Conservation (phyloP, 2,113 vertebrate genomes). For the Chauna torquata region DNA sequence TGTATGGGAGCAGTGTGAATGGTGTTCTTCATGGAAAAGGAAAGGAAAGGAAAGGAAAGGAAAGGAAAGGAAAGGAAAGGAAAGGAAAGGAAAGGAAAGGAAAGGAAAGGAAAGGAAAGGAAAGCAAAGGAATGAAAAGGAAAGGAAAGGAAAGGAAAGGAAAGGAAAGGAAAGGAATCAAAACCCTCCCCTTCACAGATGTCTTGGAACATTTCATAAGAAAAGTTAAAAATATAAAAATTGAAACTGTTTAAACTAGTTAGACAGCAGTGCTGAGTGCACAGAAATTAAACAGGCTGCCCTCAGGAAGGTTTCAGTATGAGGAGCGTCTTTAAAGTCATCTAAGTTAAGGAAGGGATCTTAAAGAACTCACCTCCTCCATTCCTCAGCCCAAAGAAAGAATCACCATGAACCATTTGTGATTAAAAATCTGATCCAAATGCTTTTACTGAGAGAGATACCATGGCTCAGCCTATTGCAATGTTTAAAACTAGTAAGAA, state of each 20-base stretch:
- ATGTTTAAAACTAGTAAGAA: background rate
- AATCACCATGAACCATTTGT: background rate
- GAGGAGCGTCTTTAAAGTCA: background rate
- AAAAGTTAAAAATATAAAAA: slow-evolving; percentile 22
- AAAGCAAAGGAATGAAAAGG: no score
- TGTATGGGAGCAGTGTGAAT: background rate
- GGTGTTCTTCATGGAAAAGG: background rate
- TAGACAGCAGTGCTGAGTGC: background rate
- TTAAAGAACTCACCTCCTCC: background rate
- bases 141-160: no score
- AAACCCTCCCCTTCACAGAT: background rate
- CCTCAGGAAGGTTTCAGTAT: background rate
- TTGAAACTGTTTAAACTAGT: background rate
- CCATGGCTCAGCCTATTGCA: background rate
- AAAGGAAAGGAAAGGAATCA: background rate
- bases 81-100: no score
- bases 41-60: no score
- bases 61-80: no score
- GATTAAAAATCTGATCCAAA: background rate
- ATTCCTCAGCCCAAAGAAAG: background rate
- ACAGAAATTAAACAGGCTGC: background rate
- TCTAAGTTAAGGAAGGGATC: background rate
- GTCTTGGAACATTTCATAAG: background rate
- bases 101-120: no score
- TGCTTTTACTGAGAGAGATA: background rate